Evolutionary conservation across 2,888 invertebrate genomes (phyloP).

Genomic region (Rhorus exstirpatorius): DNA sequence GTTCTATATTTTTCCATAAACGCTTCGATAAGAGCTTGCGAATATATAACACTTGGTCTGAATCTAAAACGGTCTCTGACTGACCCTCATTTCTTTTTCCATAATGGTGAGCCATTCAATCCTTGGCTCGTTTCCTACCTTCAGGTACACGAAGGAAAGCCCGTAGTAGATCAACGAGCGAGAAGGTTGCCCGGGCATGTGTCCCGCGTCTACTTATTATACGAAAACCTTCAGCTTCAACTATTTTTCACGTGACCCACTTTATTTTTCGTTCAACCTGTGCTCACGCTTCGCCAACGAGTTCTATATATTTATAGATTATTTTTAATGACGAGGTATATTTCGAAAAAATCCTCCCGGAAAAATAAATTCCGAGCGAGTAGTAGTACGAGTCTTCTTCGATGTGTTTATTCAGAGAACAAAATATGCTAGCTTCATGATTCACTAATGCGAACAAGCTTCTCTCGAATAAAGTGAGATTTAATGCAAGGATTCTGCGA

Average conservation of each 20-base stretch:
- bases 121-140: neutral
- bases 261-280: slow-evolving; percentile 9
- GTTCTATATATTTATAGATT: too few relatives aligned
- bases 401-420: too few relatives aligned
- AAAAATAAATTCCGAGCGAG: too few relatives aligned
- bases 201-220: slow-evolving; percentile 22
- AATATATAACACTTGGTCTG: neutral
- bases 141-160: neutral
- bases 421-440: too few relatives aligned
- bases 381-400: too few relatives aligned
- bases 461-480: too few relatives aligned
- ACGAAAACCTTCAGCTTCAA: slow-evolving; percentile 24
- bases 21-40: neutral
- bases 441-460: too few relatives aligned
- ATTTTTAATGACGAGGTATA: too few relatives aligned
- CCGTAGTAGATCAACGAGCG: neutral
- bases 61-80: neutral
- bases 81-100: neutral
- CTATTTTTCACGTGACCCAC: slow-evolving; percentile 31
- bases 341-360: slow-evolving; percentile 16
- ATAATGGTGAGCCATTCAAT: slow-evolving; percentile 7
- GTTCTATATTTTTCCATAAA: neutral
- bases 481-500: too few relatives aligned
- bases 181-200: slow-evolving; percentile 27
- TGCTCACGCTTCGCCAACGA: neutral